phyloP scores from a whole-genome alignment of 2,113 vertebrate species.

The Agelaius phoeniceus region DNA sequence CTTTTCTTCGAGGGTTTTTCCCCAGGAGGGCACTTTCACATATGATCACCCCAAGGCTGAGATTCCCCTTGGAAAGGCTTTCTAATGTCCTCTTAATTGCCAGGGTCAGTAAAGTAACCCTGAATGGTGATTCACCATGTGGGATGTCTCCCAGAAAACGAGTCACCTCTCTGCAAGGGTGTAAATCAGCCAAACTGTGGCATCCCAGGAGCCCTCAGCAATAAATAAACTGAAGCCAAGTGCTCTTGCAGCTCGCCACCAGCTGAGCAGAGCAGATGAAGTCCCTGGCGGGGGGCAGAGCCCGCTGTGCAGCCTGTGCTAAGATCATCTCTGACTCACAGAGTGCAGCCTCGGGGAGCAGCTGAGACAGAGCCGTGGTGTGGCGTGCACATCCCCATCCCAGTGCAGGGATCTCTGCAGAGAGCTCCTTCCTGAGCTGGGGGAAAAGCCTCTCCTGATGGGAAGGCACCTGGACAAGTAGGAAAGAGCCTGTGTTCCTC shows the following conservation, averaged over 20 bases:
- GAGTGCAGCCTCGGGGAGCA: background rate
- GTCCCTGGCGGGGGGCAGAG: background rate
- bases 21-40: background rate
- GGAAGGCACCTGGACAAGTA: background rate
- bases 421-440: background rate
- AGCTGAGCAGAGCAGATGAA: background rate
- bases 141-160: background rate
- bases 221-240: slow-evolving; percentile 11
- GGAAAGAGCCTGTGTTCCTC: background rate
- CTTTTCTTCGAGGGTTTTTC: background rate
- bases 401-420: background rate
- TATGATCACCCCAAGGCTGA: background rate
- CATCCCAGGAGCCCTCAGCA: background rate
- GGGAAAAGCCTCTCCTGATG: background rate
- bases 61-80: background rate
- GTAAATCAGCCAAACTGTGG: background rate
- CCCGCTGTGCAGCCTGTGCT: background rate
- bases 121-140: background rate
- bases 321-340: background rate
- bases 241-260: background rate
- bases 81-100: background rate
- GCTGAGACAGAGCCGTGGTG: background rate
- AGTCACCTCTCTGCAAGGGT: background rate
- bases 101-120: background rate
- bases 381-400: fast-evolving